A percentile compares a stretch with the other conserved stretches of the same genome.
phyloP scores from a whole-genome alignment of 2,888 invertebrate genomes.

The Bunonema sp. region DNA sequence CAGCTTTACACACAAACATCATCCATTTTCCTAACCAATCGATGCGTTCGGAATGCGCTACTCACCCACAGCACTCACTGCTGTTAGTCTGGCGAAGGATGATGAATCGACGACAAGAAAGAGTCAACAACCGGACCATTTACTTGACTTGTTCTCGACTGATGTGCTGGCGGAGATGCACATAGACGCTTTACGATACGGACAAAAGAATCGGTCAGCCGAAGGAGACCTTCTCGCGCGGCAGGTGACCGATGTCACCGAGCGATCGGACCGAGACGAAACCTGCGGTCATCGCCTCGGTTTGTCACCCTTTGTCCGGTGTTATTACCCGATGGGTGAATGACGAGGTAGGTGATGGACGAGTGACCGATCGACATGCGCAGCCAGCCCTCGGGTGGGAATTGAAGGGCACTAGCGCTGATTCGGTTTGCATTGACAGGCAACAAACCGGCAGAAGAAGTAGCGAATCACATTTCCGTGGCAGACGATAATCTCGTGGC shows the following conservation, averaged over 20 bases:
- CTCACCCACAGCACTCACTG: no score
- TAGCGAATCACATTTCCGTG: constrained; percentile 95
- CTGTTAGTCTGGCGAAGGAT: no score
- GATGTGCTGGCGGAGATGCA: no score
- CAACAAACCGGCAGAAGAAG: constrained; percentile 64
- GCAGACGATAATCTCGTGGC: constrained; percentile 72
- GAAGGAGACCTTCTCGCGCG: constrained; percentile 53
- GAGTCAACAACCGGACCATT: no score
- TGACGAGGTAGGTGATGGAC: constrained; percentile 71
- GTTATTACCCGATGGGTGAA: constrained; percentile 72
- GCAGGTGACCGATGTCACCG: constrained; percentile 80
- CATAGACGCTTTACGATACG: no score
- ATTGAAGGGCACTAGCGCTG: constrained; percentile 67
- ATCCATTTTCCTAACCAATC: no score
- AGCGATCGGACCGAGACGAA: constrained; percentile 64
- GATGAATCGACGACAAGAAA: no score
- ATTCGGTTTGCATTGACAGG: neutral
- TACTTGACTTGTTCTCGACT: no score
- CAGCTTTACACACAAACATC: no score
- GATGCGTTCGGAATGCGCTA: no score
- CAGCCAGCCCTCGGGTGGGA: constrained; percentile 91
- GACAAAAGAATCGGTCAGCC: no score
- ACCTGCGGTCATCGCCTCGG: no score
- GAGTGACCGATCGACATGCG: constrained; percentile 76
- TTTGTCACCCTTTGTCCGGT: constrained; percentile 72